Evolutionary conservation across 2,888 invertebrate species (phyloP), one percentile per base, ranked within the genome.

Genomic region (Dynastes tityus): DNA sequence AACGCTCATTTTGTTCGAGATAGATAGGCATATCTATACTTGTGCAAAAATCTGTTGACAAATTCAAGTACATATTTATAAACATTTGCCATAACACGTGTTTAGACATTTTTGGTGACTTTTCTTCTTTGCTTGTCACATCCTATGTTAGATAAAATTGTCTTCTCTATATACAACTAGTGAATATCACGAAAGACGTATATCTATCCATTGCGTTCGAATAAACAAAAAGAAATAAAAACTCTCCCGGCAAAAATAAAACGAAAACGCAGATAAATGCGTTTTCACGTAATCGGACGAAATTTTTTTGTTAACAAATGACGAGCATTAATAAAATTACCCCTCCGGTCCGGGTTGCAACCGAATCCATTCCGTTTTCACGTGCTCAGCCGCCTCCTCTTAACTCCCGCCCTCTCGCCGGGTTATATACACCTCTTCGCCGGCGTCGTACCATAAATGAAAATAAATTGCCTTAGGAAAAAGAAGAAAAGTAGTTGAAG

Each of bases 251-350:
- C n/a, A 32, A 16, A 40, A 64, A 64, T 64, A 64, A 64, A 64
- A 64, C 64, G 32, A 40, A 64, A 64, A 64, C 64, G 40, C n/a
- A 64, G 40, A 64, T 64, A 64, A 64, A 64, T 64, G 64, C 64
- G 64, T 37, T 64, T 40, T 37, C 64, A 32, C 37, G 64, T 64
- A 64, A 64, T 64, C 64, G 64, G 32, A 5, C 40, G 64, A 64
- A 61, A 64, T 64, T 64, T 64, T 64, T 64, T 64, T 64, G 64
- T 64, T 64, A 64, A 64, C 64, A 64, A 64, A 64, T 64, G 64
- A 64, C 64, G 37, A 32, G 13, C 64, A 64, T 64, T 64, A 64
- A 64, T 64, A 64, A 64, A 64, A 64, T 64, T 64, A 64, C 37
- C 64, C 64, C 64, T 64, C 64, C 37, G 64, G 64, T 8, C 16